Evolutionary conservation across 2,797 vertebrate genomes (phyloP).

Genomic region (Forpus xanthops): DNA sequence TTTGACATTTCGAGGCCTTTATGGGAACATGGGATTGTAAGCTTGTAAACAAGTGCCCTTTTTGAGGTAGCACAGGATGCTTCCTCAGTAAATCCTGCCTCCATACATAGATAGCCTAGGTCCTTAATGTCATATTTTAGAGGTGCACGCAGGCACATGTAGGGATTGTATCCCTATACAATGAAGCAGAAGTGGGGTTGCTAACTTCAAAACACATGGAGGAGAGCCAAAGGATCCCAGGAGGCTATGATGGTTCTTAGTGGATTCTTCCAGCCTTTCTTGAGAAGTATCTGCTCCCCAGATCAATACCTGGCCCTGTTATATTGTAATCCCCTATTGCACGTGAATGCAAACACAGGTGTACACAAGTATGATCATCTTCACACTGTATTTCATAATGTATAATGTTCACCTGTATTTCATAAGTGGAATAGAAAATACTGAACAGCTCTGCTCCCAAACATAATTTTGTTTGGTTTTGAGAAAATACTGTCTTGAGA

Average conservation of each 20-base stretch:
- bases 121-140: not conserved
- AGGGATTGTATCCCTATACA: not conserved
- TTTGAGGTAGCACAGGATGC: not conserved
- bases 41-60: not conserved
- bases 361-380: not conserved
- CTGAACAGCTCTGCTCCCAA: not conserved
- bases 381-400: not conserved
- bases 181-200: not conserved
- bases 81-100: not conserved
- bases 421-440: not conserved
- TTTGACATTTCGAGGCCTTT: not conserved
- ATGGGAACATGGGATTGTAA: not conserved
- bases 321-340: not conserved
- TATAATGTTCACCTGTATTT: not conserved
- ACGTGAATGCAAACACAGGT: not conserved
- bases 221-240: not conserved
- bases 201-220: not conserved
- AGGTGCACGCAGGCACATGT: accelerated
- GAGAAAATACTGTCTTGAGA: not conserved
- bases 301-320: not conserved
- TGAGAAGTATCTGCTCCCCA: not conserved
- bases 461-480: not conserved
- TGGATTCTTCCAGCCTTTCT: not conserved
- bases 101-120: accelerated
- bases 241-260: not conserved